Evolutionary conservation across 2,113 vertebrate genomes (phyloP), one percentile per base, ranked within the genome.

Genomic region (Nematolebias whitei): DNA sequence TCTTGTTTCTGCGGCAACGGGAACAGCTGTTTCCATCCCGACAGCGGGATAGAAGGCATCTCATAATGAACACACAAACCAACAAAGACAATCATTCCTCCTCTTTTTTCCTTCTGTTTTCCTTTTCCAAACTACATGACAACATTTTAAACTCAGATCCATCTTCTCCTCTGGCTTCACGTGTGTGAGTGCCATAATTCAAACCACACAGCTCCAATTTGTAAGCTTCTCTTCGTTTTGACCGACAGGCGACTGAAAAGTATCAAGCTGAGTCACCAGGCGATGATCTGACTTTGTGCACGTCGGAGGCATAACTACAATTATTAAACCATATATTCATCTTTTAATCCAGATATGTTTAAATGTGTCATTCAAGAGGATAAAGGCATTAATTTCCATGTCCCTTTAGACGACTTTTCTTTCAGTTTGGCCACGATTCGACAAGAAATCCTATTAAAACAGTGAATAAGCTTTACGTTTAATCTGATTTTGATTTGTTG

Each of bases 1-100:
- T 85, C 83, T 90, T 87, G 79, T 91, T 88, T 85, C 85, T 67
- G 47, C 61, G 44, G 85, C 83, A 91, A 91, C 85, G 81, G 76
- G 76, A 82, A 66, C 70, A 83, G 78, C 76, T 71, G 80, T 82
- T 84, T 86, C 69, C 82, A 79, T 78, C 80, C 71, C 60, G 63
- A 73, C 60, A 62, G 76, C 47, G 53, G 80, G 82, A 87, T 58
- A 62, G 58, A 85, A 79, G 55, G 74, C 77, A 89, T 88, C 82
- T 88, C 81, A 85, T 86, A 83, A 84, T 83, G 78, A 91, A 89
- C 80, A 90, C 79, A 85, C 78, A 85, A 84, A 78, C 77, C 68
- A 84, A 84, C 80, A 85, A 78, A 82, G 71, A 85, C 84, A 76
- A 66, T 66, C 65, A 45, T 63, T 43, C 38, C 43, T 56, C 40